Base-by-base conservation (phyloP, 2,797 vertebrate species). In the Acrossocheilus wenchowensis region DNA sequence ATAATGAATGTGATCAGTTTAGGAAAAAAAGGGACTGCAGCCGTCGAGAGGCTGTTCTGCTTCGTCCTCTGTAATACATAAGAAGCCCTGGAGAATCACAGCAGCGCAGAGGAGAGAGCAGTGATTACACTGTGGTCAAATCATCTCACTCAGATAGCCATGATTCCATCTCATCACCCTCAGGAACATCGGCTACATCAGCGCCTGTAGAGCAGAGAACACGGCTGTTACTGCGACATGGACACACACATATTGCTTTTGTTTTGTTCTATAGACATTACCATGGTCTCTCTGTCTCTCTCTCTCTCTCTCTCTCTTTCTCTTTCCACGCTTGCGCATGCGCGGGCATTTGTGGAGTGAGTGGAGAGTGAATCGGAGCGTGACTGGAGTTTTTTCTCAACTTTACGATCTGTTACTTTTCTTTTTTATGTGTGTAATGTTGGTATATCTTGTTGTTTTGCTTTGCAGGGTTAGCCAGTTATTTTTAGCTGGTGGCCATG, bases 101-200 rank as follows among this genome's bases (percentile, higher is more conserved):
- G 78, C n/a, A 74, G 68, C n/a, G 69, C 69, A 71, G 48, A 79
- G 72, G 83, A 75, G 82, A 75, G 71, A 81, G 57, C 82, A 80
- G 83, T 87, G 88, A 90, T 89, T 86, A 88, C 21, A 77, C 89
- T 82, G 78, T 79, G 78, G 85, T 87, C 82, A 72, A 89, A 87
- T 87, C 87, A 88, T 88, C 82, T 77, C 48, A 88, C 78, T 86
- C 85, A 73, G 81, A 90, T 80, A 87, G 81, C 88, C 85, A 84
- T 57, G 85, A 88, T 85, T 81, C 50, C 78, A 78, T 88, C 82
- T 89, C 81, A 72, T 85, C 69, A 84, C 64, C 72, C 83, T 87
- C 57, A 50, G 48, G 30, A 34, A 43, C 82, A 80, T 72, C 15
- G 23, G 48, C 48, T 66, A 36, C 80, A 87, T 72, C 78, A 86